Evolutionary conservation across 2,888 invertebrate species (phyloP).

Genomic region (Muschampia plurimacula): DNA sequence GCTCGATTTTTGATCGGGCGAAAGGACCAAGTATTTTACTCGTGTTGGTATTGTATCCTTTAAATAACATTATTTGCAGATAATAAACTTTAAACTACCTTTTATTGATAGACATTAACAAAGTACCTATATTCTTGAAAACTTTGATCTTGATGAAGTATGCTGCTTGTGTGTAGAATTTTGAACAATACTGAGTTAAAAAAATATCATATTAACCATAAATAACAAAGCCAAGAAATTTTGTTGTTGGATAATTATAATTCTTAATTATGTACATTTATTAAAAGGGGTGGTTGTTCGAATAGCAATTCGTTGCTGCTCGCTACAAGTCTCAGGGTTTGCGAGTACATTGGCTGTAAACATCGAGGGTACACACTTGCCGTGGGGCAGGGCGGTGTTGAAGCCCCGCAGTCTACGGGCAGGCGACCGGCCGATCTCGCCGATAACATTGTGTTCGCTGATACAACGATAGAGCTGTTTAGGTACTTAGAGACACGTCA

Average conservation of each 20-base stretch:
- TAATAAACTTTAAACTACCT: no score
- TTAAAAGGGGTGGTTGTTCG: background rate
- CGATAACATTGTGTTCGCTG: conserved; percentile 67
- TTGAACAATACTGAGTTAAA: no score
- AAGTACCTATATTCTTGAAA: no score
- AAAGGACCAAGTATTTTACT: conserved; percentile 18
- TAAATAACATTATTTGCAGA: background rate
- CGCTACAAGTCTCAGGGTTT: background rate
- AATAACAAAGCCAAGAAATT: background rate
- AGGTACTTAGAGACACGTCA: conserved; percentile 15
- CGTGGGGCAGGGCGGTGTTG: conserved; percentile 3
- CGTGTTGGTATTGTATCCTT: conserved; percentile 2
- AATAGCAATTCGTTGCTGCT: background rate
- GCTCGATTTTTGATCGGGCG: conserved; percentile 33
- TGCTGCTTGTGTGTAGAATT: no score
- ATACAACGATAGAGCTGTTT: conserved; percentile 36
- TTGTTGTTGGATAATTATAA: no score
- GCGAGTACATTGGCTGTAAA: background rate
- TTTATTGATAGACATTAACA: no score
- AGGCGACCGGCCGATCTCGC: conserved; percentile 40
- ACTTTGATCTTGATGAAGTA: no score
- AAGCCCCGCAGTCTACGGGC: conserved; percentile 43
- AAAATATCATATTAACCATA: background rate
- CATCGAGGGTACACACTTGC: background rate
- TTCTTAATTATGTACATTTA: background rate